Conservation (phyloP, 2,888 invertebrate genomes). For the Galerucella nymphaeae region DNA sequence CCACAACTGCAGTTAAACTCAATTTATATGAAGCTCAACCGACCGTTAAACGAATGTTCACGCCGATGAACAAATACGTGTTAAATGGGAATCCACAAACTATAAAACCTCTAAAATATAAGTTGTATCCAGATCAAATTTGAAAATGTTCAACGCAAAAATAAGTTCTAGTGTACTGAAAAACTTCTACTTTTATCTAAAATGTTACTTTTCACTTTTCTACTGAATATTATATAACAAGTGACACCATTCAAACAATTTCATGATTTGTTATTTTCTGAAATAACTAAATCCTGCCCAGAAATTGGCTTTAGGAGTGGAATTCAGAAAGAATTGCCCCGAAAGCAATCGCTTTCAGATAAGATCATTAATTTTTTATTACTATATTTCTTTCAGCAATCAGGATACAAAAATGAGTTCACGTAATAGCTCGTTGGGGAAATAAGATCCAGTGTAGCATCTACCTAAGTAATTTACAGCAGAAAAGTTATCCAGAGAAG, state of each 20-base stretch:
- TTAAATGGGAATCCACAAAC: not conserved
- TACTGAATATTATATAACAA: no score
- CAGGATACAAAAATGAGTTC: constrained; percentile 35
- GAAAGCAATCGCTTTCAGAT: constrained; percentile 37
- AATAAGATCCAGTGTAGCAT: constrained; percentile 37
- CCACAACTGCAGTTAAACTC: not conserved
- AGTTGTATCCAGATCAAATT: not conserved
- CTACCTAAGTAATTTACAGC: constrained; percentile 37
- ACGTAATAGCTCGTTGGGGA: constrained; percentile 38
- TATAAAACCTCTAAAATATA: not conserved
- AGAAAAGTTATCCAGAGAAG: constrained; percentile 22
- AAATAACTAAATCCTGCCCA: no score
- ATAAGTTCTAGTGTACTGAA: no score
- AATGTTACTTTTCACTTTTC: no score
- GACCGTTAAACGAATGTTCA: not conserved
- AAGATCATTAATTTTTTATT: constrained; percentile 38
- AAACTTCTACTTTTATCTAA: no score
- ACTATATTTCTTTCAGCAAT: constrained; percentile 35
- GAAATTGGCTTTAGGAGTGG: not conserved
- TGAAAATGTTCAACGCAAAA: no score
- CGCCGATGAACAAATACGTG: not conserved
- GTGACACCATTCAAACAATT: no score
- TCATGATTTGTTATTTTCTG: no score
- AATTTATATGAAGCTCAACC: not conserved
- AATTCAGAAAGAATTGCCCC: constrained; percentile 24